Percentiles rank a stretch among this genome's conserved stretches.
Evolutionary conservation across 1,140 invertebrate genomes (phyloP).

Genomic region (silkworm (Bombyx mori)): ASM3026992v2 NC_085109.1:6194501-6195000

Average conservation of each 20-base stretch:
- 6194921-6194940: not conserved
- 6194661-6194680: constrained; percentile 36
- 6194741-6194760: constrained; percentile 9
- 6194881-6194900: constrained; percentile 17
- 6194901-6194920: constrained; percentile 11
- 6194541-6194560: constrained; percentile 62
- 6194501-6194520: constrained; percentile 29
- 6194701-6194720: constrained; percentile 49
- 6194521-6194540: constrained; percentile 37
- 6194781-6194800: constrained; percentile 61
- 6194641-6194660: constrained; percentile 38
- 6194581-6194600: too few relatives aligned
- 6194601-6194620: constrained; percentile 19
- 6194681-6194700: constrained; percentile 20
- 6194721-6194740: constrained; percentile 25
- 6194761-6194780: constrained; percentile 47
- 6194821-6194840: constrained; percentile 57
- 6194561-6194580: constrained; percentile 24
- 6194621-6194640: constrained; percentile 33
- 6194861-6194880: constrained; percentile 35
- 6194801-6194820: constrained; percentile 63
- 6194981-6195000: not conserved
- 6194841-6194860: constrained; percentile 65
- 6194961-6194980: not conserved
- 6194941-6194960: not conserved